These are phyloP conservation scores for Iselma pallidipennis DNA, from an alignment of 2,888 invertebrate genomes.

Conservation along the genomic window DNA sequence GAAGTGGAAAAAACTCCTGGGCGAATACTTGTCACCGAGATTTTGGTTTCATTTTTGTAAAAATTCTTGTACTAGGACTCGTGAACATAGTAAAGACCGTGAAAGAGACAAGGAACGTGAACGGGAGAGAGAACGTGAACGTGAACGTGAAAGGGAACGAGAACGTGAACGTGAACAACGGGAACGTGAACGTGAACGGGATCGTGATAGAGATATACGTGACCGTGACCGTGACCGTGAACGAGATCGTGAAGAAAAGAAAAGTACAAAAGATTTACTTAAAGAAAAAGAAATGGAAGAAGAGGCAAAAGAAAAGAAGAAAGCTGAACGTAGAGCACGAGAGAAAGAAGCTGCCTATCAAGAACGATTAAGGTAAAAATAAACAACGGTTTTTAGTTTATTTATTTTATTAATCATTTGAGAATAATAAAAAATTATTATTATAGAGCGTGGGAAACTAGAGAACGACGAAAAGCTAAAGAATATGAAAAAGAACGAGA, in stretches of 20 bases:
- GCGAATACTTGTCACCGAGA: too few species aligned
- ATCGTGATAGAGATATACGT: constrained; percentile 53
- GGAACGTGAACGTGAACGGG: constrained; percentile 56
- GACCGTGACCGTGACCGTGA: constrained; percentile 46
- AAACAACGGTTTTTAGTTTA: background rate
- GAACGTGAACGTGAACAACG: constrained; percentile 70
- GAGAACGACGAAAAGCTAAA: constrained; percentile 87
- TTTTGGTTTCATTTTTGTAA: too few species aligned
- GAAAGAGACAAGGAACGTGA: constrained; percentile 53
- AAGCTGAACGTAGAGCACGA: constrained; percentile 85
- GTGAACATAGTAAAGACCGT: constrained; percentile 51
- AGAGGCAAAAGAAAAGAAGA: constrained; percentile 87
- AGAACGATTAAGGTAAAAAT: constrained; percentile 66
- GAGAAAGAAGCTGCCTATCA: constrained; percentile 98
- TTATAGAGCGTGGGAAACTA: constrained; percentile 76
- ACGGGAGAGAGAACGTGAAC: constrained; percentile 55
- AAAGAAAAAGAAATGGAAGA: constrained; percentile 87
- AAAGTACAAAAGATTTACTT: constrained; percentile 65
- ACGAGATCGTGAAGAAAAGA: constrained; percentile 59
- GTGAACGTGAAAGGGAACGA: constrained; percentile 58
- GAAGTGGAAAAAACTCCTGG: too few species aligned
- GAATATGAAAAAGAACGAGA: constrained; percentile 89
- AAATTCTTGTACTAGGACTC: constrained; percentile 46
- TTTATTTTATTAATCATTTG: background rate
- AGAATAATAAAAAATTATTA: background rate